phyloP scores from a whole-genome alignment of 1,140 invertebrate genomes.

The Zaprionus davidi region DNA sequence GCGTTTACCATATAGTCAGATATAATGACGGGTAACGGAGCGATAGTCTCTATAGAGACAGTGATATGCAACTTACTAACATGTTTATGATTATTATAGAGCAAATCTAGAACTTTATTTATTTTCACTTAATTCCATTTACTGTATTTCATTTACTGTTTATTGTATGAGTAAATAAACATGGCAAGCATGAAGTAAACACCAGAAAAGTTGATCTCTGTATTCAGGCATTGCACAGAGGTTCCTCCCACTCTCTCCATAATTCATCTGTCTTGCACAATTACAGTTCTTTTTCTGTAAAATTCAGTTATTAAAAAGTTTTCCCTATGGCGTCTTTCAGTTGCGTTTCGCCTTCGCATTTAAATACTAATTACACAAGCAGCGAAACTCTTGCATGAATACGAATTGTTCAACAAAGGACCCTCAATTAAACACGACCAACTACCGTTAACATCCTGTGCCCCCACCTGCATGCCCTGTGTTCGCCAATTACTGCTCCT shows the following conservation, averaged over 20 bases:
- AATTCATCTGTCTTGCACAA: neutral
- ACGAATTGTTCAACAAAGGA: constrained; percentile 27
- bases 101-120: neutral
- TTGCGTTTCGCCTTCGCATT: constrained; percentile 39
- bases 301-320: constrained; percentile 71
- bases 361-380: constrained; percentile 66
- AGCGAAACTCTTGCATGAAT: constrained; percentile 39
- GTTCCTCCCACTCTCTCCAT: neutral
- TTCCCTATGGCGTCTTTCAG: constrained; percentile 22
- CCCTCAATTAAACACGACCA: constrained; percentile 30
- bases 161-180: neutral
- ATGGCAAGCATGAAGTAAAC: neutral
- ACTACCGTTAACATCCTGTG: constrained; percentile 4
- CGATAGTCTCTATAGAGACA: neutral
- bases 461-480: neutral
- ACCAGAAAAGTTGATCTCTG: neutral
- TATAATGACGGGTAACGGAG: neutral
- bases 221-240: constrained; percentile 2
- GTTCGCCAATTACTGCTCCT: neutral
- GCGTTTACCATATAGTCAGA: neutral
- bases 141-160: neutral
- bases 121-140: neutral
- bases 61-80: neutral
- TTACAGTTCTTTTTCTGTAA: constrained; percentile 7
- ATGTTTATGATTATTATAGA: neutral